Evolutionary conservation across 2,888 invertebrate species (phyloP).

Genomic region (Rhimphoctona megacephalus): DNA sequence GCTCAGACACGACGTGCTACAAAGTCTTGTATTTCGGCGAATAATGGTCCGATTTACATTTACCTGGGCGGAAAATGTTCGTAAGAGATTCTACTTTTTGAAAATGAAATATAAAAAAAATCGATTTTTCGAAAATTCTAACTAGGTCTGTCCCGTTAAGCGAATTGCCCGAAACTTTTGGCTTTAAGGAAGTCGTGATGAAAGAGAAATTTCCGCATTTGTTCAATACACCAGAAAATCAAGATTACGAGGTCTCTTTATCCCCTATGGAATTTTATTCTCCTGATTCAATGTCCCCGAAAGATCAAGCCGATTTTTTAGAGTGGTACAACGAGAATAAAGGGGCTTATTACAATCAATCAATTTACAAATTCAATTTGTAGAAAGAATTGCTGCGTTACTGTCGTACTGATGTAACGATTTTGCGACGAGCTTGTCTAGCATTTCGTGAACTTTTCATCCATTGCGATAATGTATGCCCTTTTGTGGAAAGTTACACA

Average conservation of each 20-base stretch:
- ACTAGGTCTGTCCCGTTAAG: too few relatives aligned
- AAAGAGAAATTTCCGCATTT: slow-evolving; percentile 75
- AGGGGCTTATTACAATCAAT: too few relatives aligned
- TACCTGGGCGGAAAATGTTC: too few relatives aligned
- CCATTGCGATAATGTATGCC: slow-evolving; percentile 69
- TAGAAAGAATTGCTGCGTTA: not conserved
- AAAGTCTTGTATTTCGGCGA: too few relatives aligned
- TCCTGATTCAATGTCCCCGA: not conserved
- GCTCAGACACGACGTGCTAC: too few relatives aligned
- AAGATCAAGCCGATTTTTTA: not conserved
- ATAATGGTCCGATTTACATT: too few relatives aligned
- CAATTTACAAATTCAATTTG: slow-evolving; percentile 12
- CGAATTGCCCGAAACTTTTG: slow-evolving; percentile 76
- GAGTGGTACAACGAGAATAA: not conserved
- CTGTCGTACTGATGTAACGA: not conserved
- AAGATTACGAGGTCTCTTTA: not conserved
- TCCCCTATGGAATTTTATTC: not conserved
- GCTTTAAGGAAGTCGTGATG: slow-evolving; percentile 60
- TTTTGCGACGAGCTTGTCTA: not conserved
- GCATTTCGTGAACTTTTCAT: slow-evolving; percentile 68
- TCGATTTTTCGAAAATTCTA: too few relatives aligned
- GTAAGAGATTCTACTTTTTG: too few relatives aligned
- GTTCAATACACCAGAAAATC: slow-evolving; percentile 73
- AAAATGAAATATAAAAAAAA: too few relatives aligned
- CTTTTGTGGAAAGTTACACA: slow-evolving; percentile 72